Conservation (phyloP, 2,113 vertebrate species). For the Leptobrachium ailaonicum region DNA sequence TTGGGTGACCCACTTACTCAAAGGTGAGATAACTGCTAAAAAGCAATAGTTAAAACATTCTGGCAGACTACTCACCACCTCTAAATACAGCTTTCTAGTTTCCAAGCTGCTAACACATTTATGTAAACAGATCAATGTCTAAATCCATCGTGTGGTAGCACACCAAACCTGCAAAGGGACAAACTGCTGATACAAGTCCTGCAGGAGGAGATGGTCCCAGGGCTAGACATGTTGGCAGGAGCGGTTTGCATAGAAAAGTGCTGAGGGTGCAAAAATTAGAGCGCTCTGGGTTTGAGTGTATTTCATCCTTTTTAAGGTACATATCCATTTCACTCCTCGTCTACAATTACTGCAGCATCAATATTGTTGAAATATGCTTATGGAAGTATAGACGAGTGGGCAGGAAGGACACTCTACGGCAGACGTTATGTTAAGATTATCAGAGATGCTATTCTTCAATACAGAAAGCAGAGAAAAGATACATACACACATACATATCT, state of each 20-base stretch:
- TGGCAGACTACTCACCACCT: neutral
- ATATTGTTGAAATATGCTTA: neutral
- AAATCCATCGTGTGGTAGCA: neutral
- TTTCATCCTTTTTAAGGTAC: neutral
- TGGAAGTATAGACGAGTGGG: neutral
- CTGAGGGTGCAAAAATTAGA: neutral
- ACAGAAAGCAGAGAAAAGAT: no score
- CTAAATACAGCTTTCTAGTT: neutral
- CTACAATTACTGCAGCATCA: neutral
- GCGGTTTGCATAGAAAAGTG: neutral
- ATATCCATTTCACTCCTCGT: neutral
- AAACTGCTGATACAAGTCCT: slow-evolving; percentile 6
- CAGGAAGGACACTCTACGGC: no score
- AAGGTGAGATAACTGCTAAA: neutral
- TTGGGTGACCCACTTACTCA: neutral
- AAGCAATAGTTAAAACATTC: neutral
- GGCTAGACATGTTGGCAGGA: neutral
- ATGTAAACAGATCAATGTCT: slow-evolving; percentile 16
- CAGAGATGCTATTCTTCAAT: no score
- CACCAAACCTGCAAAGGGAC: neutral
- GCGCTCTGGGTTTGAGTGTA: neutral
- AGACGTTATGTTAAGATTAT: no score
- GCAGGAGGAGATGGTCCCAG: neutral
- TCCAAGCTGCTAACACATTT: neutral
- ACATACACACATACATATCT: no score